Base-by-base conservation (phyloP, 2,113 vertebrate species). In the Dicrurus megarhynchus region DNA sequence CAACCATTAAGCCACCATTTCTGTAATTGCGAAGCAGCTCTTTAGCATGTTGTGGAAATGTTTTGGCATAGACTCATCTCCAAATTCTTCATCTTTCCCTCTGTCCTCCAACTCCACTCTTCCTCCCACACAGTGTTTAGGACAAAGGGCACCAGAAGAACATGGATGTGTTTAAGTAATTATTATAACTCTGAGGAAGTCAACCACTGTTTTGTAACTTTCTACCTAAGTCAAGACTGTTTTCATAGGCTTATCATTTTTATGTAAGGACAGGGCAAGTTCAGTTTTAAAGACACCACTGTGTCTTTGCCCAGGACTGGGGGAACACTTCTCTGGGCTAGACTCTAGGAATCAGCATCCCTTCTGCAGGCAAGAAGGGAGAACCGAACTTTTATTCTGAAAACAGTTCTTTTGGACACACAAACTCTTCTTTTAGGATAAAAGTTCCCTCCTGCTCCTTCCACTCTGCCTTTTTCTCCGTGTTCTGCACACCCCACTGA, bases 91-190 rank as follows among this genome's bases (percentile, higher is more conserved):
- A 53, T 46, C 63, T 39, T 68, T 53, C 13, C 46, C 23, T 60
- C 47, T 37, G 60, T 76, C 65, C 27, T 67, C 37, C 44, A 64
- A 20, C n/a, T 30, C 57, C 16, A 32, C 32, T 73, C 35, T n/a
- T 80, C 55, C 53, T 77, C 47, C 42, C 7, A 5, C 46, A 46
- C 0, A 1, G 22, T 44, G 3, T 56, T 84, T 52, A 81, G 59
- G 76, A 78, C 47, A 84, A 87, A 91, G 74, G 52, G 56, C 57
- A 64, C 73, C 18, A 78, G 60, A 86, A 78, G 44, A 93, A 75
- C 4, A 1, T 10, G 52, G 44, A 17, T 50, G 49, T 28, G 39
- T 70, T 89, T 82, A 70, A 88, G 49, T 55, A 60, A 69, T 77
- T 63, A 77, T 33, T 77, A 24, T 16, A 52, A n/a, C 6, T 47